Conservation (phyloP, 2,888 invertebrate genomes). For the Diaprepes abbreviatus region DNA sequence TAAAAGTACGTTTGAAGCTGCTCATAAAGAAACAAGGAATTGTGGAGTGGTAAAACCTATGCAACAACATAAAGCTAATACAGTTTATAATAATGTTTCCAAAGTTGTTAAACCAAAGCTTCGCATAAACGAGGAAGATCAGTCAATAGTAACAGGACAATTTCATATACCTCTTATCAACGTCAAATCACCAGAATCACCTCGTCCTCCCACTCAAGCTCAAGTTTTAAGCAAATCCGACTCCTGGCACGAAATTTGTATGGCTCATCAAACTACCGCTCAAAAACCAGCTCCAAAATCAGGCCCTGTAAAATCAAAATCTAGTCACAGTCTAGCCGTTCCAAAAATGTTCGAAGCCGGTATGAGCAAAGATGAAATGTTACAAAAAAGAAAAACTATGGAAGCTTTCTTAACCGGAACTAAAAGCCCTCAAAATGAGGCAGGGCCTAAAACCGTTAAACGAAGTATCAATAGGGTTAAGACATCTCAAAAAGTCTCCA, state of each 20-base stretch:
- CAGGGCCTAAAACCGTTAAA: conserved; percentile 54
- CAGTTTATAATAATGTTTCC: conserved; percentile 52
- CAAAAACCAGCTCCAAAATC: conserved; percentile 59
- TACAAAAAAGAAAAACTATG: conserved; percentile 80
- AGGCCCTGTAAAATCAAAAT: conserved; percentile 73
- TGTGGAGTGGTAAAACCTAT: conserved; percentile 57
- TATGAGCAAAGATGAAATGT: conserved; percentile 75
- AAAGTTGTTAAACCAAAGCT: conserved; percentile 50
- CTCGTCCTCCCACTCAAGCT: conserved; percentile 58
- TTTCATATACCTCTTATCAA: conserved; percentile 66
- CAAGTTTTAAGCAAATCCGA: conserved; percentile 78
- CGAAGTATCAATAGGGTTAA: conserved; percentile 67
- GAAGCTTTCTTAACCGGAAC: conserved; percentile 77
- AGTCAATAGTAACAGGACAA: conserved; percentile 66
- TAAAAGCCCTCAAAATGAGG: conserved; percentile 63
- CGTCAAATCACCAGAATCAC: conserved; percentile 54
- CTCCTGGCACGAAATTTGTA: conserved; percentile 83
- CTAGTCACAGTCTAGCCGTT: conserved; percentile 80
- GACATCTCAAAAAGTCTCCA: conserved; percentile 70
- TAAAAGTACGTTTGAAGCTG: conserved; percentile 42
- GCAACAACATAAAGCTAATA: conserved; percentile 51
- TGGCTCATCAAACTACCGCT: conserved; percentile 49
- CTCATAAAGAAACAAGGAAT: conserved; percentile 49
- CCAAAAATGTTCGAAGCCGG: conserved; percentile 88
- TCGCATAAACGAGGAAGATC: conserved; percentile 65